Conservation (phyloP, 2,888 invertebrate species). For the Chirona hameri region DNA sequence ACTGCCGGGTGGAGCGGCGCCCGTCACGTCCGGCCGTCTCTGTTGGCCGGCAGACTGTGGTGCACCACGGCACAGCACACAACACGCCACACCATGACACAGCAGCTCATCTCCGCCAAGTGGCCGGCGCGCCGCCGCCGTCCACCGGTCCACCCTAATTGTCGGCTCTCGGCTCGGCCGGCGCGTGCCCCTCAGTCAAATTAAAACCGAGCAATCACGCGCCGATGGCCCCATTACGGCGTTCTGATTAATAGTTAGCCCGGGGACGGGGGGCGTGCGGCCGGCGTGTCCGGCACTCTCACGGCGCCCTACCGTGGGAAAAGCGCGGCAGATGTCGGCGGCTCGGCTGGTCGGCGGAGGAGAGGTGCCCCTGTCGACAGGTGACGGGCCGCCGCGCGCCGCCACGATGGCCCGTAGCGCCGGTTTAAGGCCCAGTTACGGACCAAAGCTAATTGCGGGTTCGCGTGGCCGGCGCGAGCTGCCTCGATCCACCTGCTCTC, state of each 20-base stretch:
- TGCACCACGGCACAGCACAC: too few species aligned
- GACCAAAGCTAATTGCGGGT: neutral
- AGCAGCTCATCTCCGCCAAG: neutral
- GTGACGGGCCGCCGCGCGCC: neutral
- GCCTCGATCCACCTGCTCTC: neutral
- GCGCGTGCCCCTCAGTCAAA: slow-evolving; percentile 12
- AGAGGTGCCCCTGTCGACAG: neutral
- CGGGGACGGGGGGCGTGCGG: neutral
- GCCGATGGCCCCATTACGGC: neutral
- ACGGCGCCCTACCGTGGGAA: neutral
- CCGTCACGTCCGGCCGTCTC: too few species aligned
- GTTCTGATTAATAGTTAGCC: neutral
- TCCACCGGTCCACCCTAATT: neutral
- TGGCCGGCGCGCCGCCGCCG: neutral
- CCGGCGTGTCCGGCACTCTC: neutral
- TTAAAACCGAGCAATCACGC: neutral
- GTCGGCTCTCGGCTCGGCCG: neutral
- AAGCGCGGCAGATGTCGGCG: neutral
- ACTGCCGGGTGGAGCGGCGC: too few species aligned
- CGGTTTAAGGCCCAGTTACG: neutral
- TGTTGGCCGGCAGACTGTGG: too few species aligned
- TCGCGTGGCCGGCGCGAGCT: slow-evolving; percentile 12
- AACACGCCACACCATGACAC: neutral
- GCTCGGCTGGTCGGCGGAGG: neutral
- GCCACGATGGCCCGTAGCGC: neutral